A percentile compares a stretch with the other conserved stretches of the same genome.
phyloP scores from a whole-genome alignment of 2,113 vertebrate genomes.

The Erythrolamprus reginae region DNA sequence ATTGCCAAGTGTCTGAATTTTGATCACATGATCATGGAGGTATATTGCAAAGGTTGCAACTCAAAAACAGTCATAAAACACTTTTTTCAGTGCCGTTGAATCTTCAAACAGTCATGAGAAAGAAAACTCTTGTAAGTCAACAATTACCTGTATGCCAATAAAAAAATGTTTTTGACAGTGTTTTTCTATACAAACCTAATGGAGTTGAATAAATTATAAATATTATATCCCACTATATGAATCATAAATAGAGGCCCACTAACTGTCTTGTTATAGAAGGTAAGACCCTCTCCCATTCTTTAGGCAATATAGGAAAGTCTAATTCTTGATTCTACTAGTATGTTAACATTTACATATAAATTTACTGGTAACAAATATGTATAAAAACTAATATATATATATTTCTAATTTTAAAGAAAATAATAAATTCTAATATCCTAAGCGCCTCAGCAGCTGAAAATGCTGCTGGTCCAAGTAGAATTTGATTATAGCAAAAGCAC shows the following conservation, averaged over 20 bases:
- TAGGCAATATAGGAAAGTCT: neutral
- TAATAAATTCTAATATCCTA: too few species aligned
- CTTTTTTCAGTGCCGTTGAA: too few species aligned
- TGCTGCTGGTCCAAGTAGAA: too few species aligned
- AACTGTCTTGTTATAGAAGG: neutral
- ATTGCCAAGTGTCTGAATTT: neutral
- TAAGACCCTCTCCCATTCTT: neutral
- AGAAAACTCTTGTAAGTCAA: neutral
- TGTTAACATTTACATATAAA: neutral
- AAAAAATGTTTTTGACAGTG: neutral
- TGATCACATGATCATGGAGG: too few species aligned
- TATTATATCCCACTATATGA: neutral
- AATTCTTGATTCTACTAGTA: neutral
- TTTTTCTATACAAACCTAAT: neutral
- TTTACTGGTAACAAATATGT: neutral
- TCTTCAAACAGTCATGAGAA: too few species aligned
- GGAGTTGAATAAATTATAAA: neutral
- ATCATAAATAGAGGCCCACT: neutral
- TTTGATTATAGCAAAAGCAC: too few species aligned
- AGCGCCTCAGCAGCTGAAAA: too few species aligned
- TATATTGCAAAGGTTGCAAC: too few species aligned
- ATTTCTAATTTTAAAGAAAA: too few species aligned
- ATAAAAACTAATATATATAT: neutral
- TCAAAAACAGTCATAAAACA: too few species aligned
- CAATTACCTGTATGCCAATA: neutral